These are phyloP conservation scores for Callinectes sapidus DNA, from an alignment of 2,888 invertebrate species.

Conservation along the genomic window DNA sequence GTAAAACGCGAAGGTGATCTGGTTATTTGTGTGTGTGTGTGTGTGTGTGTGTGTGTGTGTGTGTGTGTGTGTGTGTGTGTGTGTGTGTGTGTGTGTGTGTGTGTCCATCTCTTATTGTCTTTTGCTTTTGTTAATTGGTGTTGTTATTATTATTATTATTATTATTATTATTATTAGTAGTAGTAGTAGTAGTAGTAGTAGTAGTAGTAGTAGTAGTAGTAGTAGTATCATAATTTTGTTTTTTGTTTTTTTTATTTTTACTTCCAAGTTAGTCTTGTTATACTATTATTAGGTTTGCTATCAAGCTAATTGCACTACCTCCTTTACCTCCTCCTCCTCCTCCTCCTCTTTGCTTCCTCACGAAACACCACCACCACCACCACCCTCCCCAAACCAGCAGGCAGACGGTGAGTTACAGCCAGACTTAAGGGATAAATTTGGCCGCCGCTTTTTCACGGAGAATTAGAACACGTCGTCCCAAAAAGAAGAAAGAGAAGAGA, in stretches of 20 bases:
- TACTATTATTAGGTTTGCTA: conserved; percentile 24
- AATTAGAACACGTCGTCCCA: conserved; percentile 19
- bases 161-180: neutral
- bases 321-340: conserved; percentile 6
- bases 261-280: neutral
- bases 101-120: too few relatives aligned
- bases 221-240: neutral
- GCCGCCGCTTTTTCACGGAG: conserved; percentile 11
- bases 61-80: too few relatives aligned
- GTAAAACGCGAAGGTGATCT: too few relatives aligned
- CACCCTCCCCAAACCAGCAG: neutral
- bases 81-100: too few relatives aligned
- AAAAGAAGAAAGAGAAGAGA: conserved; percentile 29
- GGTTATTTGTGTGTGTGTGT: too few relatives aligned
- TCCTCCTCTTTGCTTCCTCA: neutral
- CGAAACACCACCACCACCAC: neutral
- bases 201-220: neutral
- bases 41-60: too few relatives aligned
- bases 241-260: neutral
- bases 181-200: neutral
- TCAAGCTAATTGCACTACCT: conserved; percentile 27
- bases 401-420: neutral
- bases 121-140: too few relatives aligned
- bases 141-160: too few relatives aligned
- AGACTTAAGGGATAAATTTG: conserved; percentile 36